These are phyloP conservation scores for Rhineura floridana DNA, from an alignment of 2,113 vertebrate genomes.

Conservation along the genomic window DNA sequence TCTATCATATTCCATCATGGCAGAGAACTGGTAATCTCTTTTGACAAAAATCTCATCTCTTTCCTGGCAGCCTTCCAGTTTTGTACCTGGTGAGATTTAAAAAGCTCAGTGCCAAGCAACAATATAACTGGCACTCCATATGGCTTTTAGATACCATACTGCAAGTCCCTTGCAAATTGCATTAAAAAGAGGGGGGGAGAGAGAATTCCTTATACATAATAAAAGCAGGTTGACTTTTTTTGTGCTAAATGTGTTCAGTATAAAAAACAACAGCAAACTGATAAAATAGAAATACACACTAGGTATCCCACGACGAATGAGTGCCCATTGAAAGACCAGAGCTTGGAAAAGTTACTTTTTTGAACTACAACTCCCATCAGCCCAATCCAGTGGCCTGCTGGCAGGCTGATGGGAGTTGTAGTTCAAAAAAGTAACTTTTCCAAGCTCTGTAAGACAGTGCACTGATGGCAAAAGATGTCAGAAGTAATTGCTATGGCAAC, in stretches of 20 bases:
- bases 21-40: neutral
- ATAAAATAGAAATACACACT: neutral
- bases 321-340: neutral
- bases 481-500: constrained; percentile 24
- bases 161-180: neutral
- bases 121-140: neutral
- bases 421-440: too few species aligned
- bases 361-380: too few species aligned
- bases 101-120: neutral
- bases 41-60: neutral
- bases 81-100: neutral
- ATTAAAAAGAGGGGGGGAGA: neutral
- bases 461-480: neutral
- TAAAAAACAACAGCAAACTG: neutral
- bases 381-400: too few species aligned
- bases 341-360: too few species aligned
- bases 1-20: rapidly evolving
- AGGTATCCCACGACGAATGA: neutral
- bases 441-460: too few species aligned
- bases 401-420: too few species aligned
- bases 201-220: neutral
- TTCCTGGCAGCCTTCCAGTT: neutral
- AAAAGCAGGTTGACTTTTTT: rapidly evolving
- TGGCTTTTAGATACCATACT: neutral
- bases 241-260: neutral